Percentiles rank a stretch among this genome's conserved stretches.
phyloP scores from a whole-genome alignment of 2,113 vertebrate genomes.

The Poeciliopsis occidentalis region DNA sequence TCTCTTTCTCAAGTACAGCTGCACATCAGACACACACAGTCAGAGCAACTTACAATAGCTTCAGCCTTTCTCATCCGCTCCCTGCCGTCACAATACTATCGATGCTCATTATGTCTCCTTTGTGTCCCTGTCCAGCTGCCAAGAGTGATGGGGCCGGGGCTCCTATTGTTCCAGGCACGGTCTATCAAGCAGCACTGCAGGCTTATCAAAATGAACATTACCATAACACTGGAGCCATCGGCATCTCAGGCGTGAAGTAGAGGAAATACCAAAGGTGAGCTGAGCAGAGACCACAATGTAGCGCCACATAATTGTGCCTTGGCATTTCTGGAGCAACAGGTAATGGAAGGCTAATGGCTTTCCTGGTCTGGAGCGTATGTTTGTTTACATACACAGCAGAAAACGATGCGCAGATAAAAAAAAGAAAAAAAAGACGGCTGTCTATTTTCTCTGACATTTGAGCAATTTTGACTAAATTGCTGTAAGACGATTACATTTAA shows the following conservation, averaged over 20 bases:
- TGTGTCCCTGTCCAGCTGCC: slow-evolving; percentile 62
- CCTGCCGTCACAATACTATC: slow-evolving; percentile 61
- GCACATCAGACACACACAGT: slow-evolving; percentile 6
- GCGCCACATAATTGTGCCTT: slow-evolving; percentile 55
- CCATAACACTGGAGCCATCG: slow-evolving; percentile 63
- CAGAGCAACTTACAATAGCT: slow-evolving; percentile 8
- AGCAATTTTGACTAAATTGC: too few species aligned
- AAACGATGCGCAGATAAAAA: too few species aligned
- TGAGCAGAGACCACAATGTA: slow-evolving; percentile 52
- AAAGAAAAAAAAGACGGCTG: too few species aligned
- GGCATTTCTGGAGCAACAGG: slow-evolving; percentile 57
- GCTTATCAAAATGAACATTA: slow-evolving; percentile 71
- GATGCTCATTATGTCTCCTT: slow-evolving; percentile 69
- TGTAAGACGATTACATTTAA: too few species aligned
- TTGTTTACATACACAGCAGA: not conserved
- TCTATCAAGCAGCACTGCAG: slow-evolving; percentile 47
- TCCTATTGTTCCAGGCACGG: slow-evolving; percentile 54
- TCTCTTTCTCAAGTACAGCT: slow-evolving; percentile 1
- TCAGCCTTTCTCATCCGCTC: slow-evolving; percentile 46
- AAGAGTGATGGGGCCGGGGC: slow-evolving; percentile 45
- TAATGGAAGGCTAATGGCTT: slow-evolving; percentile 44
- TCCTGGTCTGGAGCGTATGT: slow-evolving; percentile 9
- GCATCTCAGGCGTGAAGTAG: slow-evolving; percentile 31
- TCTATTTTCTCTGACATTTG: too few species aligned
- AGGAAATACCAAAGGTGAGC: slow-evolving; percentile 65